These are phyloP conservation scores for Hipposideros larvatus DNA, from an alignment of 2,797 vertebrate genomes.

Conservation along the genomic window DNA sequence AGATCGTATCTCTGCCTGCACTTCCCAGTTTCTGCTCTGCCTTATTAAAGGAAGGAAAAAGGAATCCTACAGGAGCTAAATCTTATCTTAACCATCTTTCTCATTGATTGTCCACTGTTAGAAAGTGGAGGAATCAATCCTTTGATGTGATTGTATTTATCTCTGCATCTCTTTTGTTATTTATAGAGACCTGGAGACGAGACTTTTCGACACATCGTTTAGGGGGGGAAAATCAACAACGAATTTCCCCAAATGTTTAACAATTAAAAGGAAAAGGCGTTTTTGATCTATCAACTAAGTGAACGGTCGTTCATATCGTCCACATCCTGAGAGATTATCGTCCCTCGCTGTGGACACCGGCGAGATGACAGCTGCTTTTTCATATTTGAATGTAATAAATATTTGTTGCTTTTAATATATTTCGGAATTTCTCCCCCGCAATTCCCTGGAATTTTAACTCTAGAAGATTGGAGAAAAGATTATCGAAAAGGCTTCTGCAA, in stretches of 20 bases:
- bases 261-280: constrained; percentile 72
- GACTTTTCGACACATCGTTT: constrained; percentile 70
- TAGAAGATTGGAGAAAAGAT: constrained; percentile 84
- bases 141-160: constrained; percentile 82
- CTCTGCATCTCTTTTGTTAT: constrained; percentile 89
- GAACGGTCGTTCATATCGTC: constrained; percentile 66
- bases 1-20: constrained; percentile 62
- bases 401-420: constrained; percentile 83
- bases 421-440: constrained; percentile 73
- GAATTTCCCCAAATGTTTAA: constrained; percentile 70
- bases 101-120: constrained; percentile 74
- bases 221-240: constrained; percentile 68
- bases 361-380: constrained; percentile 86
- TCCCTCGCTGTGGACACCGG: constrained; percentile 79
- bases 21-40: constrained; percentile 56
- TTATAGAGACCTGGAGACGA: constrained; percentile 76
- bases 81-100: constrained; percentile 74
- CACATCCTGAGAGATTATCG: constrained; percentile 74
- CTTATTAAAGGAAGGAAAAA: constrained; percentile 31
- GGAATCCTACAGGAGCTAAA: background rate
- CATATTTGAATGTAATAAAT: constrained; percentile 82
- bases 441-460: constrained; percentile 82
- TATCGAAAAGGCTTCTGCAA: constrained; percentile 82
- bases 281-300: constrained; percentile 65
- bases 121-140: constrained; percentile 77